Evolutionary conservation across 2,113 vertebrate species (phyloP), one percentile per base, ranked within the genome.

Genomic region (Leptodactylus fuscus): DNA sequence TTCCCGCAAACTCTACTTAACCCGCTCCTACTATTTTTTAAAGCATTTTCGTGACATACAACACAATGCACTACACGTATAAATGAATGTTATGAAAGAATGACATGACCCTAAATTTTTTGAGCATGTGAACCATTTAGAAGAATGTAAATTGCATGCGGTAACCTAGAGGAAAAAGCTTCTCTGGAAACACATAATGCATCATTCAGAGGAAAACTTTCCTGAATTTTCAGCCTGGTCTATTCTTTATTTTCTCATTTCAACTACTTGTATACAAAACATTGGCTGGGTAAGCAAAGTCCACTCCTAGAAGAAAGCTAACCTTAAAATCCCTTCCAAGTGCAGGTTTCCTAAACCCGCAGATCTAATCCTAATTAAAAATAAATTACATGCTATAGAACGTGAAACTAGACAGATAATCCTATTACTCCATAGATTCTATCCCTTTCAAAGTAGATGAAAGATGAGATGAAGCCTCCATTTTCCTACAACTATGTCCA

Each of bases 311-410:
- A 77, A 89, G 86, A 88, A 44, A 87, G 27, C 49, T 89, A 71
- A 29, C 87, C 58, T 32, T 82, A 88, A 90, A 90, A 92, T 88
- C 90, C 83, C 89, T 89, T 89, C 82, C 0, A 5, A 89, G 88
- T 89, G 88, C 89, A 88, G 78, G 77, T 89, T 88, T 88, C 87
- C 83, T 87, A 91, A 88, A 88, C 90, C 88, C 86, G 87, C 87
- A 88, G 86, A 89, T 89, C 90, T 93, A 94, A 94, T 94, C 93
- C 93, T 94, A 93, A 95, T 95, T 95, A 94, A 94, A 94, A 95
- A 93, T 93, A 93, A 93, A 95, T 94, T 91, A 94, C 94, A 93
- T 92, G 92, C 91, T 88, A 90, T 79, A 91, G 92, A 92, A 91
- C 88, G 91, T 91, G 90, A 91, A 93, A 92, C 89, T 92, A 90